Conservation (phyloP, 2,888 invertebrate species). For the Smittia aterrima region DNA sequence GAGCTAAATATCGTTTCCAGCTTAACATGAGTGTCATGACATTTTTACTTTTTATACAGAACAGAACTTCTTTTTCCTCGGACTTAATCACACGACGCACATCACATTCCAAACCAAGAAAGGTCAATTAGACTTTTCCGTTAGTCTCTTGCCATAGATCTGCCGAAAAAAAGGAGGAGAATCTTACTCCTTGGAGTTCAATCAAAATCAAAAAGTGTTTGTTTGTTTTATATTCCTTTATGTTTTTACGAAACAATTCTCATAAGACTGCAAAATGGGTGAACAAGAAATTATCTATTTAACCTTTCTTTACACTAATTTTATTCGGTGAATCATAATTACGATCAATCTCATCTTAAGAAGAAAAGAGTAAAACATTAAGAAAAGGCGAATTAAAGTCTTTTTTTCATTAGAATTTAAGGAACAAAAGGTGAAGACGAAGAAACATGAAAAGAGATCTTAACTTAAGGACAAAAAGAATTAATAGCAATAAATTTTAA, state of each 20-base stretch:
- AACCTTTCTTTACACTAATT: not conserved
- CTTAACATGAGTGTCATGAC: no score
- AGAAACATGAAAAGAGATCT: slow-evolving; percentile 16
- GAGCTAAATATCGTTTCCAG: no score
- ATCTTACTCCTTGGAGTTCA: not conserved
- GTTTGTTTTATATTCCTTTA: not conserved
- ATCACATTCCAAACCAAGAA: slow-evolving; percentile 7
- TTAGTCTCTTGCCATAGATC: slow-evolving; percentile 14
- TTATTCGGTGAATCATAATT: not conserved
- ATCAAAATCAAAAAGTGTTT: not conserved
- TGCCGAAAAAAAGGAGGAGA: not conserved
- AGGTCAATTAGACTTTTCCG: not conserved
- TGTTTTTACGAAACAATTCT: slow-evolving; percentile 1
- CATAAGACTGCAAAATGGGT: slow-evolving; percentile 25
- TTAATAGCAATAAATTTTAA: slow-evolving; percentile 25
- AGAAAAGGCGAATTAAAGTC: not conserved
- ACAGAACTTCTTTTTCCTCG: no score
- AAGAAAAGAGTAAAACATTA: not conserved
- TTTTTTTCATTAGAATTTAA: not conserved
- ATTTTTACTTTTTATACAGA: no score
- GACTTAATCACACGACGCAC: not conserved
- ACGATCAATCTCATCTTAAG: not conserved
- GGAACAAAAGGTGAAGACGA: not conserved
- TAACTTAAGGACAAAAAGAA: slow-evolving; percentile 17
- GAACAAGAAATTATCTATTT: slow-evolving; percentile 9